These are phyloP conservation scores for Polyploca ridens DNA, from an alignment of 2,888 invertebrate genomes.

Conservation along the genomic window DNA sequence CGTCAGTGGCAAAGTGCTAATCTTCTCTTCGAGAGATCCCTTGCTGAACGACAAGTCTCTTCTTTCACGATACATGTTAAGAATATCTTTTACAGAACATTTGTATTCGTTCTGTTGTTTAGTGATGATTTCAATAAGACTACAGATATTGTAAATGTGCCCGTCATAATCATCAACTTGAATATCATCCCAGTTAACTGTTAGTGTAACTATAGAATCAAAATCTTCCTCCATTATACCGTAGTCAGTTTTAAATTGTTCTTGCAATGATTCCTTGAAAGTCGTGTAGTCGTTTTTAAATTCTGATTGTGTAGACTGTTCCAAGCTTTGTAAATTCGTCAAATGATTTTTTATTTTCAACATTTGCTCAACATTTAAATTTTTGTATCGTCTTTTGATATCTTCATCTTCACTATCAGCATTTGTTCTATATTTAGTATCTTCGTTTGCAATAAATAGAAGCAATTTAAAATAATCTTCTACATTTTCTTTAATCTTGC, in stretches of 20 bases:
- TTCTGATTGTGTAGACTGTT: neutral
- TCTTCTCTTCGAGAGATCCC: neutral
- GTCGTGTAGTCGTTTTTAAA: neutral
- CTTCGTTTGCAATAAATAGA: neutral
- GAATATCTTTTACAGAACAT: neutral
- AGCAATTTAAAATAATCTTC: neutral
- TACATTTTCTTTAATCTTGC: neutral
- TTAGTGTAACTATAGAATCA: neutral
- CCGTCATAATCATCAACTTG: neutral
- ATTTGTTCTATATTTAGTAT: neutral
- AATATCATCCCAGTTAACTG: neutral
- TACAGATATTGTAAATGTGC: neutral
- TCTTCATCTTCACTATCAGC: neutral
- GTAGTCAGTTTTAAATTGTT: slow-evolving; percentile 4
- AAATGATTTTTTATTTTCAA: neutral
- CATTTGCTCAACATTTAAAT: neutral
- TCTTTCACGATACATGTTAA: neutral
- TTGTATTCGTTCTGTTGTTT: neutral
- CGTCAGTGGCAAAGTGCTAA: neutral
- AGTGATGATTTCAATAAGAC: neutral
- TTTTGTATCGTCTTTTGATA: neutral
- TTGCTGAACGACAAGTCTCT: neutral
- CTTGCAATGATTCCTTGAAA: neutral
- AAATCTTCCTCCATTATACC: neutral
- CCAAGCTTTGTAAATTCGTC: neutral